These are phyloP conservation scores for Molossus molossus DNA, from an alignment of 2,797 vertebrate species.

Conservation along the genomic window DNA sequence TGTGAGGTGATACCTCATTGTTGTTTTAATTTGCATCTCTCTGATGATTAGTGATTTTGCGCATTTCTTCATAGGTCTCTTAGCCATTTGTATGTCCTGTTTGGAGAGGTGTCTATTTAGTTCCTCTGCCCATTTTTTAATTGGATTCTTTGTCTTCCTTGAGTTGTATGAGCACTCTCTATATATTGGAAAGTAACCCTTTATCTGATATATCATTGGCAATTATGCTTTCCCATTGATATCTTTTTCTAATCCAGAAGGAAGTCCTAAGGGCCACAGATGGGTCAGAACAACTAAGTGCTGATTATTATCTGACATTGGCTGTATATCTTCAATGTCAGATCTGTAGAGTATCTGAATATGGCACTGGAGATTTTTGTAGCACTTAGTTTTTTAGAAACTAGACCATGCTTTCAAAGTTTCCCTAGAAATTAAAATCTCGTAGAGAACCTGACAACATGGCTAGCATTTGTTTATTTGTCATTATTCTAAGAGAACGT, in stretches of 20 bases:
- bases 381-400: constrained; percentile 32
- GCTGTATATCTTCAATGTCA: background rate
- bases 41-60: too few species aligned
- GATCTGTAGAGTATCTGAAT: constrained; percentile 27
- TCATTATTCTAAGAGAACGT: constrained; percentile 1
- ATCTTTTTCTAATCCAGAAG: background rate
- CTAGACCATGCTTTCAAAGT: constrained; percentile 42
- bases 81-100: too few species aligned
- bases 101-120: too few species aligned
- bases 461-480: constrained; percentile 26
- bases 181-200: too few species aligned
- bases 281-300: background rate
- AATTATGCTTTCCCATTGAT: background rate
- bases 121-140: too few species aligned
- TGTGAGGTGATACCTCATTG: too few species aligned
- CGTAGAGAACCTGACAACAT: constrained; percentile 39
- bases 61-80: too few species aligned
- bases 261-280: background rate
- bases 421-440: constrained; percentile 56
- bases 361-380: background rate
- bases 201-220: too few species aligned
- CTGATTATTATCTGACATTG: background rate
- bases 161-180: too few species aligned
- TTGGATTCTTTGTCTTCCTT: too few species aligned
- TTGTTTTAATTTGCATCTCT: too few species aligned